Percentiles rank a stretch among this genome's conserved stretches.
Conservation (phyloP, 2,797 vertebrate genomes). For the Xiphorhynchus erythropygius region DNA sequence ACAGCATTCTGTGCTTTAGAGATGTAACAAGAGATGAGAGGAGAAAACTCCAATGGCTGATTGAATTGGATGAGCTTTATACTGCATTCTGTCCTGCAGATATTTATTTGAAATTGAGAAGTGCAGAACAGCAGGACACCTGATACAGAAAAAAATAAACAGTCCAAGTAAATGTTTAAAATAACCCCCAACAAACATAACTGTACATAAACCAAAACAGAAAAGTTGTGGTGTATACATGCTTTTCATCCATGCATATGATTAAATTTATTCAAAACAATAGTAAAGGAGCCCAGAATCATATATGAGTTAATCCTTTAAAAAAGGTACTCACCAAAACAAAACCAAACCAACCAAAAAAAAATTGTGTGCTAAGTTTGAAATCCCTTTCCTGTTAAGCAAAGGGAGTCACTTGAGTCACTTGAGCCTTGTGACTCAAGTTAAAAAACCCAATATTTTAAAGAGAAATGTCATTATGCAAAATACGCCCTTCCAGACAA, state of each 20-base stretch:
- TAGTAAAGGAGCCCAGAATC: neutral
- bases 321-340: neutral
- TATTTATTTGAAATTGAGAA: neutral
- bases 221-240: neutral
- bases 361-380: neutral
- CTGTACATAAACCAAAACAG: neutral
- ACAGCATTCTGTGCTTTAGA: neutral
- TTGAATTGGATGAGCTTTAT: neutral
- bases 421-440: neutral
- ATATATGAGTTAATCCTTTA: neutral
- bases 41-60: neutral
- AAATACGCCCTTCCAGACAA: neutral
- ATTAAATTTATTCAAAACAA: neutral
- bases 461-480: neutral
- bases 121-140: neutral
- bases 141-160: neutral
- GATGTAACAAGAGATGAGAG: neutral
- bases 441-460: neutral
- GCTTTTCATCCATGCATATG: neutral
- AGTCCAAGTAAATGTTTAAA: neutral
- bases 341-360: neutral
- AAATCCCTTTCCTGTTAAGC: neutral
- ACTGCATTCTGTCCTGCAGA: neutral
- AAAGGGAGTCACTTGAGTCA: neutral
- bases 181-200: neutral